phyloP scores from a whole-genome alignment of 2,113 vertebrate genomes.

The Typhlomys cinereus region DNA sequence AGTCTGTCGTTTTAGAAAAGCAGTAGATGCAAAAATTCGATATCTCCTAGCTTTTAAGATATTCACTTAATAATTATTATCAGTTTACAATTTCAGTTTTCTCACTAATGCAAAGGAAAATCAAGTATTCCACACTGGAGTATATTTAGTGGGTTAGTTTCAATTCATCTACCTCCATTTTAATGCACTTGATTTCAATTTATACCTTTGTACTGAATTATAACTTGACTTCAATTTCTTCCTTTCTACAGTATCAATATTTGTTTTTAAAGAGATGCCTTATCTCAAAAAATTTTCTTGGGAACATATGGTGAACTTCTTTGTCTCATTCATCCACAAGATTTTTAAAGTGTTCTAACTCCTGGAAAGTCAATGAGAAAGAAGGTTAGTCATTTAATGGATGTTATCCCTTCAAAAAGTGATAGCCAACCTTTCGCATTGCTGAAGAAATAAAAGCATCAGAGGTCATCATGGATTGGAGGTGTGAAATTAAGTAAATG shows the following conservation, averaged over 20 bases:
- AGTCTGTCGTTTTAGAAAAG: neutral
- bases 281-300: neutral
- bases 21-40: neutral
- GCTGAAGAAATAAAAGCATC: neutral
- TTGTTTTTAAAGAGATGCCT: constrained; percentile 38
- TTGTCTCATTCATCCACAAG: constrained; percentile 33
- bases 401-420: constrained; percentile 44
- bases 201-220: neutral
- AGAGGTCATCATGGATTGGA: neutral
- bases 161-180: too few species aligned
- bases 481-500: neutral
- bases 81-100: neutral
- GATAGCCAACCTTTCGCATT: neutral
- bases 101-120: neutral
- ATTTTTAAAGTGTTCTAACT: neutral
- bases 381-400: neutral
- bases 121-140: neutral
- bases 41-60: neutral
- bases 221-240: neutral
- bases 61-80: neutral
- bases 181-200: too few species aligned
- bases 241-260: neutral
- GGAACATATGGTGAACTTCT: neutral
- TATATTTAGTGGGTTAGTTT: neutral
- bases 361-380: neutral